Evolutionary conservation across 2,888 invertebrate genomes (phyloP).

Genomic region (Lasius platythorax): DNA sequence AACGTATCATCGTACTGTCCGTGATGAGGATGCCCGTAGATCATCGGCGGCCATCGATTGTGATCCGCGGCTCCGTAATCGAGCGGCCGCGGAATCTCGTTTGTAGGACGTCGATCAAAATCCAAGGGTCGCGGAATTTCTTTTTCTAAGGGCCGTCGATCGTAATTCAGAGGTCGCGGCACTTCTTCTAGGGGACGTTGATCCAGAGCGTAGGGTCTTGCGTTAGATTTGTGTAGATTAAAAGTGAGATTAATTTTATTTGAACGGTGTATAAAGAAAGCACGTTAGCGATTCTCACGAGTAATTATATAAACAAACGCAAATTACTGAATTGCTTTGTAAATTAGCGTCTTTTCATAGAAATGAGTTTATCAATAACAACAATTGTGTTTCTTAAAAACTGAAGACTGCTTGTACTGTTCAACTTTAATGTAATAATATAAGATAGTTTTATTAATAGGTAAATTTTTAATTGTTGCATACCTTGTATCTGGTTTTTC

Average conservation of each 20-base stretch:
- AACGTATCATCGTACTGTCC: neutral
- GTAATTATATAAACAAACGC: neutral
- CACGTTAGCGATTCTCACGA: neutral
- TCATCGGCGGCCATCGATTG: conserved; percentile 67
- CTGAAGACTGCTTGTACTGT: neutral
- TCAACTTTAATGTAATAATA: neutral
- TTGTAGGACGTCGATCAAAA: conserved; percentile 46
- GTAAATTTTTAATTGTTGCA: neutral
- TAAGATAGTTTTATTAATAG: neutral
- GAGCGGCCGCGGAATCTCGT: conserved; percentile 49
- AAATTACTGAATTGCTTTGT: conserved; percentile 1
- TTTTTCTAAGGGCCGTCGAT: conserved; percentile 34
- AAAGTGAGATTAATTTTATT: conserved; percentile 1
- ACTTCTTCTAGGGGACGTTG: conserved; percentile 53
- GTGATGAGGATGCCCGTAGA: conserved; percentile 38
- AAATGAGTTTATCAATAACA: neutral
- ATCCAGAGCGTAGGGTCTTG: conserved; percentile 29
- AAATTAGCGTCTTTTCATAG: neutral
- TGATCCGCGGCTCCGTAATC: conserved; percentile 47
- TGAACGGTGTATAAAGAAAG: neutral
- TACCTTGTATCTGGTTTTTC: conserved; percentile 36
- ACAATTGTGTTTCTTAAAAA: conserved; percentile 1
- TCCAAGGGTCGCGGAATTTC: conserved; percentile 46
- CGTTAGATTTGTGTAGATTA: conserved; percentile 7
- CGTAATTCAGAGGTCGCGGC: conserved; percentile 55